Conservation (phyloP, 2,113 vertebrate species). For the Alligator mississippiensis region DNA sequence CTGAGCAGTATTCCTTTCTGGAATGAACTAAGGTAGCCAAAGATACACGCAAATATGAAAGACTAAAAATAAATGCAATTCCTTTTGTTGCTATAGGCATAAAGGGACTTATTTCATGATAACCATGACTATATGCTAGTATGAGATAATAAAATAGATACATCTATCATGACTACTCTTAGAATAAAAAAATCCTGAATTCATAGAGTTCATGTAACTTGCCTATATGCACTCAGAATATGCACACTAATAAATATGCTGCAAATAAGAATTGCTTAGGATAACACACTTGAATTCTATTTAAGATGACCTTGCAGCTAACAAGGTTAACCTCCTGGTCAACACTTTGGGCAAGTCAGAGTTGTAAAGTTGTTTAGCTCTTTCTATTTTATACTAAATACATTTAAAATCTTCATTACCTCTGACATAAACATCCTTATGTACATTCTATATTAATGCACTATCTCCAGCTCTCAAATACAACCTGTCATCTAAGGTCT, state of each 20-base stretch:
- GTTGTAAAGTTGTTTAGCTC: neutral
- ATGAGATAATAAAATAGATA: constrained; percentile 8
- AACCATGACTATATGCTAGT: neutral
- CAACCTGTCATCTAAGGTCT: neutral
- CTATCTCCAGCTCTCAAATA: neutral
- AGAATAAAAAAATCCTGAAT: neutral
- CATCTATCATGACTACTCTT: neutral
- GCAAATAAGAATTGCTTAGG: neutral
- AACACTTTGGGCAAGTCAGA: neutral
- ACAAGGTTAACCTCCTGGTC: constrained; percentile 2
- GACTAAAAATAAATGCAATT: neutral
- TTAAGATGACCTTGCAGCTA: neutral
- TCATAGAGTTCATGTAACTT: neutral
- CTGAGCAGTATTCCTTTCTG: neutral
- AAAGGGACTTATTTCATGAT: neutral
- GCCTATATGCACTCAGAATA: neutral
- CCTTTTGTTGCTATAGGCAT: constrained; percentile 1
- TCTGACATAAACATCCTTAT: neutral
- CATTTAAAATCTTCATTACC: neutral
- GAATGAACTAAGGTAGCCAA: neutral
- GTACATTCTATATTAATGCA: neutral
- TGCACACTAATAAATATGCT: neutral
- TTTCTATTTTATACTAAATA: neutral
- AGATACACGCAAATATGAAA: neutral
- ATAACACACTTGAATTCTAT: neutral